Conservation (phyloP, 1,140 invertebrate genomes). For the Camponotus vicinus region DNA sequence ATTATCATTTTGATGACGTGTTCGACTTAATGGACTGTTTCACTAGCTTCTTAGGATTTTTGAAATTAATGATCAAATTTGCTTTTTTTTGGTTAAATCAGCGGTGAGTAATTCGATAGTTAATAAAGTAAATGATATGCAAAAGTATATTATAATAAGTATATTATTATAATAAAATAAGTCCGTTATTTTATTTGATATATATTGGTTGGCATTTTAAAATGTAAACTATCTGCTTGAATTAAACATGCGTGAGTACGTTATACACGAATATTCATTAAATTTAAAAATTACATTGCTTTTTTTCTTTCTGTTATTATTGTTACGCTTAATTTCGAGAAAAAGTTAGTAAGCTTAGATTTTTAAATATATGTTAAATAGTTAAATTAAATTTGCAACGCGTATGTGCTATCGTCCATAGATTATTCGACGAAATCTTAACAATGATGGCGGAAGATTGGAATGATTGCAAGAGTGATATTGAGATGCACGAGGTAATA, state of each 20-base stretch:
- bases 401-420: background rate
- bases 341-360: too few species aligned
- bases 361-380: too few species aligned
- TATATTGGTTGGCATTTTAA: too few species aligned
- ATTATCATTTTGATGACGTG: background rate
- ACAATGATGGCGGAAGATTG: conserved; percentile 8
- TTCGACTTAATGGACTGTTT: conserved; percentile 2
- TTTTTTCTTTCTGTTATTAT: too few species aligned
- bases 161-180: background rate
- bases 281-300: background rate
- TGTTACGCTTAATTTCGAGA: too few species aligned
- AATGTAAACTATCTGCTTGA: too few species aligned
- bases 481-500: background rate
- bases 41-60: background rate
- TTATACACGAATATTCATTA: too few species aligned
- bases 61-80: background rate
- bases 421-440: background rate
- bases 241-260: too few species aligned
- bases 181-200: too few species aligned
- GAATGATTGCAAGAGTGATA: background rate
- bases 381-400: background rate
- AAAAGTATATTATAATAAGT: background rate
- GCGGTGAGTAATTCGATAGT: background rate
- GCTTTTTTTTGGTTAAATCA: background rate
- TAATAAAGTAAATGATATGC: background rate